phyloP scores from a whole-genome alignment of 2,113 vertebrate genomes.

The Leucopsar rothschildi region DNA sequence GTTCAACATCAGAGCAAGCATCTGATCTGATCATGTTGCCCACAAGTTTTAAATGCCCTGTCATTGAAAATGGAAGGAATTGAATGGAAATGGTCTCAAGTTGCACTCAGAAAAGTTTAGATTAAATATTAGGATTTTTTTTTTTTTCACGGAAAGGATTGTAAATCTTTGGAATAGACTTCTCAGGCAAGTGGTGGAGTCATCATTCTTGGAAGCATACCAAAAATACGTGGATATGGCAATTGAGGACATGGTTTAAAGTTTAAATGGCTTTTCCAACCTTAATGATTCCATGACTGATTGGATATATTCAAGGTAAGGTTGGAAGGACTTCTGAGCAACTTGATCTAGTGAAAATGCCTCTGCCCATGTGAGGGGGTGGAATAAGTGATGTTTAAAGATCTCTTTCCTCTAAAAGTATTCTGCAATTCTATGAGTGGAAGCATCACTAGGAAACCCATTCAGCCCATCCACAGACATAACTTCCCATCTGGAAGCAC shows the following conservation, averaged over 20 bases:
- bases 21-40: background rate
- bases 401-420: background rate
- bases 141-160: background rate
- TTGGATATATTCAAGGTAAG: background rate
- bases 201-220: background rate
- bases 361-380: background rate
- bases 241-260: background rate
- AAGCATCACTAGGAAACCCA: background rate
- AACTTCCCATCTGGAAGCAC: background rate
- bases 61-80: background rate
- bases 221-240: no score
- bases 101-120: background rate
- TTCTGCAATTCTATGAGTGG: background rate
- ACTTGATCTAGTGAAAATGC: background rate
- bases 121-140: background rate
- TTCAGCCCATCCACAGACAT: background rate
- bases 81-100: background rate
- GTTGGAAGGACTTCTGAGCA: background rate
- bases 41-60: background rate
- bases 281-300: background rate
- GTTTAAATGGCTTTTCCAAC: background rate
- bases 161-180: background rate
- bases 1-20: background rate
- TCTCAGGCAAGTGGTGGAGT: background rate
- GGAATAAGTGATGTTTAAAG: background rate